Conservation (phyloP, 2,113 vertebrate genomes). For the Anas platyrhynchos region DNA sequence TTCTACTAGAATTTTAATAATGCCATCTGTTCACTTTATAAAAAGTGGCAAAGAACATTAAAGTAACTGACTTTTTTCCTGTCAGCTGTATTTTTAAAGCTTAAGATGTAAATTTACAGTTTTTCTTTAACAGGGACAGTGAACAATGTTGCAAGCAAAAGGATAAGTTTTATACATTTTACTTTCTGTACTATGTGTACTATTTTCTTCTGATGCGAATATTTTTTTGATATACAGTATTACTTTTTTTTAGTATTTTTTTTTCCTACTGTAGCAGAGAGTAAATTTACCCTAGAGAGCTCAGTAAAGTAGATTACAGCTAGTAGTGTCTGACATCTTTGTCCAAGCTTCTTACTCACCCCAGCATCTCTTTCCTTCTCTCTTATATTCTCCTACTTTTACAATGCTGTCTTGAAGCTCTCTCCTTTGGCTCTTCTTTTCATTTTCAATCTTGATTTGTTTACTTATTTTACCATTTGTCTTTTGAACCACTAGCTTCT, state of each 20-base stretch:
- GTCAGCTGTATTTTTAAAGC: slow-evolving; percentile 37
- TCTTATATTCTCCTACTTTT: not conserved
- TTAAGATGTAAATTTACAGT: not conserved
- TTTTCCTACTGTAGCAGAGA: not conserved
- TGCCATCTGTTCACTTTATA: slow-evolving; percentile 50
- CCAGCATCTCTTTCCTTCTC: not conserved
- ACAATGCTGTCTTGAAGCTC: not conserved
- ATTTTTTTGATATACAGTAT: not conserved
- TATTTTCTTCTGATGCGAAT: not conserved
- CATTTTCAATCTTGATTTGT: not conserved
- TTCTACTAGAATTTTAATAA: slow-evolving; percentile 69
- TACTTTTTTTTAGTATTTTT: not conserved
- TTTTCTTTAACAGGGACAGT: not conserved
- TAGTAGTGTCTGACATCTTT: not conserved
- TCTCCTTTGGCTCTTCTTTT: not conserved
- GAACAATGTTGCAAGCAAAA: not conserved
- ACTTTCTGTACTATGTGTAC: not conserved
- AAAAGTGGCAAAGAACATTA: not conserved
- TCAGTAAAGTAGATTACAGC: not conserved
- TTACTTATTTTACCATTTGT: not conserved
- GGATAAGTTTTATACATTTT: not conserved
- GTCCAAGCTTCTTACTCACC: not conserved
- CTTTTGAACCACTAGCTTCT: not conserved
- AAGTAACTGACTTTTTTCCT: slow-evolving; percentile 1
- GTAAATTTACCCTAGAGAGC: not conserved